phyloP scores from a whole-genome alignment of 2,797 vertebrate species.

The Ciconia nigra region DNA sequence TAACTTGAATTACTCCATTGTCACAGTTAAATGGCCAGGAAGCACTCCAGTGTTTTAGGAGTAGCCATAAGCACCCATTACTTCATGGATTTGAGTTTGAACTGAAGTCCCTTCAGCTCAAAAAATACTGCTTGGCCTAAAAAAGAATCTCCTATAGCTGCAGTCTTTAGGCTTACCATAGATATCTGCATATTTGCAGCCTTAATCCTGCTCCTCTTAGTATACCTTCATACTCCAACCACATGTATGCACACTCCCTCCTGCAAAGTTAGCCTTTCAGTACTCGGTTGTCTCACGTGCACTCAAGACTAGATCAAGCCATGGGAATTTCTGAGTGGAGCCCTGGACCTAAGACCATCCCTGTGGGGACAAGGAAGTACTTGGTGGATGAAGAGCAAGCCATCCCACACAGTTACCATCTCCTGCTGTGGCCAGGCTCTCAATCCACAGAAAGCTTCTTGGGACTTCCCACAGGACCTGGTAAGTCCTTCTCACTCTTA shows the following conservation, averaged over 20 bases:
- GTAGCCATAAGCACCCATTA: neutral
- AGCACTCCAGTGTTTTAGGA: neutral
- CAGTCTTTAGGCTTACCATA: neutral
- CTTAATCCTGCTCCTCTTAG: neutral
- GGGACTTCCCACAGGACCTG: neutral
- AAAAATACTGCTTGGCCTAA: neutral
- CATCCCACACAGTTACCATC: neutral
- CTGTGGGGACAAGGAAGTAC: neutral
- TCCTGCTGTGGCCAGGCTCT: neutral
- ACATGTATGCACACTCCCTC: neutral
- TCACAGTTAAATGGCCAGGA: neutral
- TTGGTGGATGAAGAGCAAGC: neutral
- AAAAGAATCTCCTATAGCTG: neutral
- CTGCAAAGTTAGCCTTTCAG: neutral
- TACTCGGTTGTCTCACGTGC: accelerated
- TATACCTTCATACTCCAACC: neutral
- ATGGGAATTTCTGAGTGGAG: neutral
- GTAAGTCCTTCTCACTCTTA: neutral
- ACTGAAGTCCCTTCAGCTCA: neutral
- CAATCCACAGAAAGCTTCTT: neutral
- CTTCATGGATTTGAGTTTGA: neutral
- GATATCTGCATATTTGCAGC: neutral
- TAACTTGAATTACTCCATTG: neutral
- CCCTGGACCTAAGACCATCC: neutral
- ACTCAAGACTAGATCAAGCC: neutral